phyloP scores from a whole-genome alignment of 2,113 vertebrate species.

The Pseudorectes ferrugineus region DNA sequence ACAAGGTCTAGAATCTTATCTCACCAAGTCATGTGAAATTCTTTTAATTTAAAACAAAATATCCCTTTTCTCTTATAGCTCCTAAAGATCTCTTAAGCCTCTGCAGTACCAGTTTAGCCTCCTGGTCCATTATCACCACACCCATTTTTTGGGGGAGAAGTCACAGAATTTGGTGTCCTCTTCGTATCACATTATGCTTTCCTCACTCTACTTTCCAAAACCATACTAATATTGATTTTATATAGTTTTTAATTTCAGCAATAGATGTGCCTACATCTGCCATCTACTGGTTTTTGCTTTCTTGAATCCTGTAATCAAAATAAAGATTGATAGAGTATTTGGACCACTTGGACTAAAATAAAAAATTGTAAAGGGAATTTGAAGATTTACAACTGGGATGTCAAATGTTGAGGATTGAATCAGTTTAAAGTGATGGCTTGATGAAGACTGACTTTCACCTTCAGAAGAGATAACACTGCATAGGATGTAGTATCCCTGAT shows the following conservation, averaged over 20 bases:
- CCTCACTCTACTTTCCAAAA: neutral
- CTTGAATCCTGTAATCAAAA: neutral
- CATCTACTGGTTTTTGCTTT: neutral
- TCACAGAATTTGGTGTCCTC: neutral
- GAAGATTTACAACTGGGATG: neutral
- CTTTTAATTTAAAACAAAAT: neutral
- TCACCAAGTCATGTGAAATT: neutral
- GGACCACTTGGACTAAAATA: neutral
- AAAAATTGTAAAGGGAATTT: neutral
- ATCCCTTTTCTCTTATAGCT: neutral
- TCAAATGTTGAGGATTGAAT: neutral
- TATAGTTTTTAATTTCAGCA: neutral
- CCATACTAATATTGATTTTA: neutral
- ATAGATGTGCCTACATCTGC: neutral
- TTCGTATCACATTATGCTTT: neutral
- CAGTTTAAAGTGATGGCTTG: neutral
- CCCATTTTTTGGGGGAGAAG: rapidly evolving
- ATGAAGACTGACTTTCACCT: constrained; percentile 20
- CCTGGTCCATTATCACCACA: neutral
- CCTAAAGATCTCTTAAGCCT: neutral
- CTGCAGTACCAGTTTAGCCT: neutral
- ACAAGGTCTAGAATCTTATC: neutral
- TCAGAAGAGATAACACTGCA: neutral
- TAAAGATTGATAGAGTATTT: neutral
- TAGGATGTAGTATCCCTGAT: neutral